phyloP scores from a whole-genome alignment of 2,797 vertebrate species.

The Arremon brunneinucha region DNA sequence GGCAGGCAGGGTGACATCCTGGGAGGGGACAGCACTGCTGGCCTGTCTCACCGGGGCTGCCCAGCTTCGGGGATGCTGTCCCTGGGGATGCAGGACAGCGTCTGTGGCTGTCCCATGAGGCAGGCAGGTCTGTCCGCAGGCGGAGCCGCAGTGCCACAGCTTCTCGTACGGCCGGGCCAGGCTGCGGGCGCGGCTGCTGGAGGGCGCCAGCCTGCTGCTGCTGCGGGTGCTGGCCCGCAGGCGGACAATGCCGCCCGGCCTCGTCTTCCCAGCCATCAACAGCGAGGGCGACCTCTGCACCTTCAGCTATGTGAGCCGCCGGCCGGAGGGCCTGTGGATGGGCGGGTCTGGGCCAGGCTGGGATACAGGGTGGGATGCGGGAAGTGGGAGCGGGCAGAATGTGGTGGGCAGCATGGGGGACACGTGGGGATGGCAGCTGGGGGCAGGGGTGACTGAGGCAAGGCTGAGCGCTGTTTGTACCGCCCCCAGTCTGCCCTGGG shows the following conservation, averaged over 20 bases:
- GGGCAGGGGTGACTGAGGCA: neutral
- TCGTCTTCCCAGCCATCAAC: constrained; percentile 82
- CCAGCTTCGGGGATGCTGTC: neutral
- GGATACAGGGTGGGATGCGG: neutral
- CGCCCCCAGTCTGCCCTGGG: constrained; percentile 75
- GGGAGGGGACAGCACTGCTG: neutral
- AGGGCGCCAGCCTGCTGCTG: constrained; percentile 85
- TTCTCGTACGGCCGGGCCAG: neutral
- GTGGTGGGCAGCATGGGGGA: neutral
- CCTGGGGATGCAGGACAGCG: neutral
- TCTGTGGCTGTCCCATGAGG: neutral
- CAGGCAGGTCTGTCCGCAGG: neutral
- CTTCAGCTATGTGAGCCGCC: constrained; percentile 80
- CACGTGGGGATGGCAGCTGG: neutral
- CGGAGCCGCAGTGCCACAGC: constrained; percentile 20
- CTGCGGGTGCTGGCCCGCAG: constrained; percentile 82
- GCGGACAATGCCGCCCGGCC: constrained; percentile 71
- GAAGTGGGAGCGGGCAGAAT: neutral
- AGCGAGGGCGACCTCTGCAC: constrained; percentile 70
- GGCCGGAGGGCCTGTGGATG: neutral
- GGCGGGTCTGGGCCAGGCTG: neutral
- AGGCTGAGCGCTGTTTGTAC: neutral
- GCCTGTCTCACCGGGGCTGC: neutral
- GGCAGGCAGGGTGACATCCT: too few species aligned
- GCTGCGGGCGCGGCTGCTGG: constrained; percentile 81